A percentile compares a stretch with the other conserved stretches of the same genome.
Evolutionary conservation across 2,113 vertebrate genomes (phyloP).

Genomic region (Epinephelus fuscoguttatus): DNA sequence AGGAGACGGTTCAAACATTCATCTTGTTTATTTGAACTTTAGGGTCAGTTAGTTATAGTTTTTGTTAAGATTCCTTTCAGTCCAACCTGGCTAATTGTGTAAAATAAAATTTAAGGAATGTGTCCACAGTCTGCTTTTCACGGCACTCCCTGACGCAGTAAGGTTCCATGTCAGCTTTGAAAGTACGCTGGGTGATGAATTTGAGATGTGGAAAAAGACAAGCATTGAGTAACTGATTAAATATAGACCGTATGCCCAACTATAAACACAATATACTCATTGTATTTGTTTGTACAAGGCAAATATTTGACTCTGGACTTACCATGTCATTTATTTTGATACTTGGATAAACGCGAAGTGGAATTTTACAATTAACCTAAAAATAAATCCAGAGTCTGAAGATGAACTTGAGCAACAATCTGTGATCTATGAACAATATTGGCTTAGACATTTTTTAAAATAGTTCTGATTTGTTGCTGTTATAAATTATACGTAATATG

Average conservation of each 20-base stretch:
- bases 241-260: slow-evolving; percentile 48
- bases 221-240: slow-evolving; percentile 67
- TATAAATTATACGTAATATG: slow-evolving; percentile 23
- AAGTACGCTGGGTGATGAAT: slow-evolving; percentile 53
- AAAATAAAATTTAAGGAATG: slow-evolving; percentile 64
- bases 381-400: slow-evolving; percentile 41
- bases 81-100: slow-evolving; percentile 40
- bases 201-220: slow-evolving; percentile 48
- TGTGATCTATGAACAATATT: slow-evolving; percentile 53
- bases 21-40: slow-evolving; percentile 37
- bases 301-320: slow-evolving; percentile 68
- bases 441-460: slow-evolving; percentile 31
- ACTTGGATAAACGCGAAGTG: slow-evolving; percentile 56
- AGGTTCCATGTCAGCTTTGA: slow-evolving; percentile 52
- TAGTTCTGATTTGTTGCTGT: slow-evolving; percentile 37
- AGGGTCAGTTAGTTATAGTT: slow-evolving; percentile 3
- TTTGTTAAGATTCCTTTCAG: slow-evolving; percentile 47
- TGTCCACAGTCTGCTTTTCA: slow-evolving; percentile 46
- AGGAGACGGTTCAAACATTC: slow-evolving; percentile 43
- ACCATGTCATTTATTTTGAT: slow-evolving; percentile 55
- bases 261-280: slow-evolving; percentile 61
- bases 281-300: slow-evolving; percentile 61
- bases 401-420: slow-evolving; percentile 46
- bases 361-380: slow-evolving; percentile 72
- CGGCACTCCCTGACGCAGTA: slow-evolving; percentile 61